Evolutionary conservation across 1,140 invertebrate genomes (phyloP).

Genomic region (Drepana arcuata): DNA sequence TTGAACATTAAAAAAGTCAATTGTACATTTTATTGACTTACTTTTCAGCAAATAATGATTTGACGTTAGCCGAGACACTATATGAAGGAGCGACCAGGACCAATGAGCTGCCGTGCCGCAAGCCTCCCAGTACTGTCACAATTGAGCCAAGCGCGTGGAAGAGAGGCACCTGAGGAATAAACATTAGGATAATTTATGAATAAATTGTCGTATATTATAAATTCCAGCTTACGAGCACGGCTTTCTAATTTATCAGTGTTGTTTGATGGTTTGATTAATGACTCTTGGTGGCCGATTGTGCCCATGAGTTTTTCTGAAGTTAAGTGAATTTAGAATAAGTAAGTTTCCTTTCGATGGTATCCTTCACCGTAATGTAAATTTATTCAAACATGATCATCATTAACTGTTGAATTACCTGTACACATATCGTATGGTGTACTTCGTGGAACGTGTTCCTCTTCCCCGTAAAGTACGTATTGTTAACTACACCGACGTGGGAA

Average conservation of each 20-base stretch:
- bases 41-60: conserved; percentile 80
- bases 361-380: no score
- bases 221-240: no score
- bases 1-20: background rate
- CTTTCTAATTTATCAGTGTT: no score
- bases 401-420: no score
- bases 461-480: conserved; percentile 84
- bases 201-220: no score
- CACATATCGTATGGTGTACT: conserved; percentile 63
- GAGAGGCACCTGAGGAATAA: conserved; percentile 87
- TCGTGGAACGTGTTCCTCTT: conserved; percentile 73
- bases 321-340: no score
- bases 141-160: conserved; percentile 94
- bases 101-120: conserved; percentile 79
- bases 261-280: no score
- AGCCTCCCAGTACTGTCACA: conserved; percentile 75
- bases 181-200: no score
- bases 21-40: conserved; percentile 41
- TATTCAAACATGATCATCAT: no score
- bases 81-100: conserved; percentile 81
- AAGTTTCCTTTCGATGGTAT: no score
- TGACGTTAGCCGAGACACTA: conserved; percentile 78
- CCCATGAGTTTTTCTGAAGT: no score
- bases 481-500: conserved; percentile 87
- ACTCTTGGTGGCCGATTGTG: no score